Evolutionary conservation across 1,140 invertebrate species (phyloP), one percentile per base, ranked within the genome.

Genomic region (Cherax destructor): DNA sequence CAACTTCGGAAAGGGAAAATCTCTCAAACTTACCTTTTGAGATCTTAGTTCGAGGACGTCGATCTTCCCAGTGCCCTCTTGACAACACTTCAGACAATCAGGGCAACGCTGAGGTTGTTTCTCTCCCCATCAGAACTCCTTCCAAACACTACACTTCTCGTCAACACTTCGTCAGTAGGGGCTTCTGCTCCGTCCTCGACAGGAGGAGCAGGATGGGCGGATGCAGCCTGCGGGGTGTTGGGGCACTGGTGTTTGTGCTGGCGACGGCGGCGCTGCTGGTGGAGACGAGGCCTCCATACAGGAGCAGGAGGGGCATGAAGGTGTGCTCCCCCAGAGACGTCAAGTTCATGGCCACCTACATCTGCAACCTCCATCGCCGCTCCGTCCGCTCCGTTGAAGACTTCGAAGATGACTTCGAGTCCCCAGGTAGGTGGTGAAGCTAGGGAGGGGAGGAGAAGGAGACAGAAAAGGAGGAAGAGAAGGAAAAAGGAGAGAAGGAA

Each of bases 321-420:
- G 24, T 85, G 21, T 85, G 83, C 61, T 85, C 83, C 18, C 61
- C 83, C 41, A 56, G 83, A 4, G 83, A 85, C 69, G 83, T 85
- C 24, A 85, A 85, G 83, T 47, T 85, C 56, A 85, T 85, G 56
- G 83, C 83, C 83, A 85, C 83, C 24, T 85, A 72, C n/a, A 65
- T 85, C 9, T 85, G 83, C 41, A 85, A 85, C 65, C 83, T 85
- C 16, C 83, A 85, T 56, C 61, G 69, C 30, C 83, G 83, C 65
- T 85, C 83, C 30, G 83, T 85, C 13, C 61, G 83, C 5, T 85
- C 83, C 65, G 83, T 85, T 7, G 61, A 59, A 3, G 4, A 41
- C 21, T 11, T 47, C 3, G 61, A 72, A 10, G 21, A 84, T 2
- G 30, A 41, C 16, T 65, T 21, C 61, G 18, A 18, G 61, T 21